A percentile compares a stretch with the other conserved stretches of the same genome.
Evolutionary conservation across 2,888 invertebrate genomes (phyloP).

Genomic region (Lasioglossum lativentre): DNA sequence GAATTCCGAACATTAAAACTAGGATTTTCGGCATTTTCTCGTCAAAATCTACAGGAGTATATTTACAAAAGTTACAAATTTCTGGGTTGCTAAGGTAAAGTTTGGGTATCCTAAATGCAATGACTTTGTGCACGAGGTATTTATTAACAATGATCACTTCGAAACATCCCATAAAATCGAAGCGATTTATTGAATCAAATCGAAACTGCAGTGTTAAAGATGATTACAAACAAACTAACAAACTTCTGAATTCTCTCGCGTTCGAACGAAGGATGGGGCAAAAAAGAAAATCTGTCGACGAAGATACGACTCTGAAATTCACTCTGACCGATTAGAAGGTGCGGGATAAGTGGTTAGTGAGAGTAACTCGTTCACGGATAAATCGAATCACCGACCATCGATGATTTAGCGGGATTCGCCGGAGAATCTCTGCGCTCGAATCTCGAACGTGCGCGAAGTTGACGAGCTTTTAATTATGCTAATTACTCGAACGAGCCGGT

Average conservation of each 20-base stretch:
- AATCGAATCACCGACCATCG: constrained; percentile 69
- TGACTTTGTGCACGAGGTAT: too few relatives aligned
- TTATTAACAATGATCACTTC: too few relatives aligned
- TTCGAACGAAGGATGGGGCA: background rate
- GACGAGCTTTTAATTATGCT: constrained; percentile 75
- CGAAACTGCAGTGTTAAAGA: too few relatives aligned
- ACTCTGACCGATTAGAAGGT: constrained; percentile 55
- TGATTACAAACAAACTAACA: too few relatives aligned
- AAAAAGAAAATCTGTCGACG: constrained; percentile 28
- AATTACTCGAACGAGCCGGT: constrained; percentile 69
- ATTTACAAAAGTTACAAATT: too few relatives aligned
- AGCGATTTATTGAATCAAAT: too few relatives aligned
- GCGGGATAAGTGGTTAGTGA: background rate
- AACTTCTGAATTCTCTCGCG: background rate
- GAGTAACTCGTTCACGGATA: constrained; percentile 67
- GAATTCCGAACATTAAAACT: too few relatives aligned
- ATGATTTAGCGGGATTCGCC: constrained; percentile 67
- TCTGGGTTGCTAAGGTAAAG: too few relatives aligned
- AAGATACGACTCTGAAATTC: constrained; percentile 45
- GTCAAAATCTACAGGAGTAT: too few relatives aligned
- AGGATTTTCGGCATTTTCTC: too few relatives aligned
- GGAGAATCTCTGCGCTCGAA: constrained; percentile 46
- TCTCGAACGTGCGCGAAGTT: constrained; percentile 58
- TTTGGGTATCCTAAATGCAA: too few relatives aligned
- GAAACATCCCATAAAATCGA: too few relatives aligned